Base-by-base conservation (phyloP, 1,140 invertebrate genomes). In the Drosophila ogumai region DNA sequence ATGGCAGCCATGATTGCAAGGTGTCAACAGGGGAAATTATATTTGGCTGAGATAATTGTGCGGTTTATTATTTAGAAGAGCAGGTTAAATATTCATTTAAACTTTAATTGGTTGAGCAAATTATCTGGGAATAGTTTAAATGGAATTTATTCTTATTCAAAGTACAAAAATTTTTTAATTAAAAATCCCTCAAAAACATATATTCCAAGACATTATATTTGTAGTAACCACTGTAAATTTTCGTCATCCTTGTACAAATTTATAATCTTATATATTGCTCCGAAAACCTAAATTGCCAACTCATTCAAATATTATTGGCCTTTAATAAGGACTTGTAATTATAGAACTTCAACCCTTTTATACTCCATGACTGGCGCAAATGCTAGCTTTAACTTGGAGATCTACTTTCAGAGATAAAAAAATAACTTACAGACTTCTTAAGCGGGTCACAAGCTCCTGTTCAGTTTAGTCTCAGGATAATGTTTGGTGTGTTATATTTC, bases 11-110 rank as follows among this genome's bases (percentile, higher is more conserved):
- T n/a, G 66, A 69, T 69, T 69, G 63, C 40, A n/a, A 36, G 38
- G 66, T 55, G 66, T 46, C 66, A 69, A 69, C 66, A 47, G 32
- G 13, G 69, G 31, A 72, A 72, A 72, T 50, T 58, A 41, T 59
- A 40, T 72, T 71, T 68, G 34, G 19, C n/a, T 6, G 17, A 47
- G 12, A 50, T 68, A 68, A 66, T 66, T 66, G 64, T 66, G 4
- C 12, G n/a, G 12, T 17, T 38, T 38, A 34, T 12, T 19, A n/a
- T 31, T 38, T 38, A 54, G 12, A 22, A 54, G 17, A 22, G 12
- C 0, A 36, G 17, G 32, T 36, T 54, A 36, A 22, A 36, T 36
- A 36, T 36, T 36, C 0, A 22, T 0, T 36, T 1, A 5, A 2
- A 0, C 7, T 8, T 52, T 31, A 6, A 28, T 28, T 28, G 25